Base-by-base conservation (phyloP, 37 sponge, comb jelly and placozoan genomes). In the Chondrosia reniformis region DNA sequence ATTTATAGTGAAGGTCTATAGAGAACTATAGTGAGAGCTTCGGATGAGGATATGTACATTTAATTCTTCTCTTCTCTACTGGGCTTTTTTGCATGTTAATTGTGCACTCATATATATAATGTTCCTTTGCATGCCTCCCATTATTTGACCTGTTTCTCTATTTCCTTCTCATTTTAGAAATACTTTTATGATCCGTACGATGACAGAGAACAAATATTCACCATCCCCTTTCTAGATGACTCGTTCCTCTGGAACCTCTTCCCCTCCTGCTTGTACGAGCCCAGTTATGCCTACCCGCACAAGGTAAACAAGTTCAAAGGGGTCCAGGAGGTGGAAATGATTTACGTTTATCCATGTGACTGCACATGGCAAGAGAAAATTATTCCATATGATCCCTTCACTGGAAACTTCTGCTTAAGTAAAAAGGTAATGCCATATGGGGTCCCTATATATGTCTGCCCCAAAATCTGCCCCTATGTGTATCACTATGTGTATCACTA, bases 221-320 rank as follows among this genome's bases (percentile, higher is more conserved):
- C 4, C n/a, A 44, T 69, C 43, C 72, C 72, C 2, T 69, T 69
- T 25, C 72, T 69, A 9, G 43, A 69, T 7, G 72, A 69, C 6
- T 69, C 72, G 22, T 69, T 34, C 12, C 72, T 69, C 2, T n/a
- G n/a, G 24, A 44, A 62, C 30, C 61, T 87, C 30, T 40, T 87
- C 42, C 88, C 83, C 9, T 19, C 2, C 41, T 87, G 88, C 74
- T 74, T 83, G 10, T 87, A 76, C 76, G 49, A 74, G 21, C 67
- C 88, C 1, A 24, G 31, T 9, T 82, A 82, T 45, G 79, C 57
- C 12, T 17, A 54, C 9, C 64, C 37, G 52, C 79, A 67, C 45
- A 22, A 74, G 1, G 55, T 85, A 43, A 75, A 52, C 22, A 7
- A 0, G 2, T 85, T 78, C 76, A 32, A 27, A 0, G 86, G 86